A percentile compares a stretch with the other conserved stretches of the same genome.
phyloP scores from a whole-genome alignment of 2,888 invertebrate species.

The Coecobrya sp. region DNA sequence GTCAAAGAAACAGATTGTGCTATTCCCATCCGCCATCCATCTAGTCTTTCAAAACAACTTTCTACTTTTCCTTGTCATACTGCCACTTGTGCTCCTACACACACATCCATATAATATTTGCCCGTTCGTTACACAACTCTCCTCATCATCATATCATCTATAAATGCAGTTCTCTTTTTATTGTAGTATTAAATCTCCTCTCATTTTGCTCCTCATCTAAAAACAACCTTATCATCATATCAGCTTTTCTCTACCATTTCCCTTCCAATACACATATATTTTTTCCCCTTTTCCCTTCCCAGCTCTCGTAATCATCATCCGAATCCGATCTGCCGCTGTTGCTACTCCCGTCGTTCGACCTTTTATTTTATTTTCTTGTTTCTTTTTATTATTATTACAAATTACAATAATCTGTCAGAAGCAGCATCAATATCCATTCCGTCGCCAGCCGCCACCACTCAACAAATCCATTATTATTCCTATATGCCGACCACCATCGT shows the following conservation, averaged over 20 bases:
- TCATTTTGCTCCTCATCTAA: conserved; percentile 33
- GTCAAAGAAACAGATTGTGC: conserved; percentile 66
- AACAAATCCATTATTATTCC: conserved; percentile 60
- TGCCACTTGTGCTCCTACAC: neutral
- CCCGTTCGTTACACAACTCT: neutral
- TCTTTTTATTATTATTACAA: conserved; percentile 57
- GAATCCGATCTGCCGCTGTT: conserved; percentile 30
- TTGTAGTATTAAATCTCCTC: conserved; percentile 30
- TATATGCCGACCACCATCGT: neutral
- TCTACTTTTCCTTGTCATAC: conserved; percentile 13
- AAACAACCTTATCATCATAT: conserved; percentile 40
- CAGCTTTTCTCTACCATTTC: neutral
- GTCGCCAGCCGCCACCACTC: conserved; percentile 51
- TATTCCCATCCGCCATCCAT: conserved; percentile 41
- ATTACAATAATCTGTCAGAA: conserved; percentile 71
- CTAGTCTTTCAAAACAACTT: conserved; percentile 16
- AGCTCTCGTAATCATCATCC: neutral
- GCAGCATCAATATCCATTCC: conserved; percentile 63
- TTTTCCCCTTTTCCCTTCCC: neutral
- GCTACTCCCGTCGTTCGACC: neutral
- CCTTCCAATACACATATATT: neutral
- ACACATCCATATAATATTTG: neutral
- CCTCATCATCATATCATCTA: conserved; percentile 20
- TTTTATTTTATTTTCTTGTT: conserved; percentile 58
- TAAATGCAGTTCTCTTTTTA: conserved; percentile 14